Evolutionary conservation across 2,888 invertebrate genomes (phyloP), one percentile per base, ranked within the genome.

Genomic region (Amphipoea lucens): DNA sequence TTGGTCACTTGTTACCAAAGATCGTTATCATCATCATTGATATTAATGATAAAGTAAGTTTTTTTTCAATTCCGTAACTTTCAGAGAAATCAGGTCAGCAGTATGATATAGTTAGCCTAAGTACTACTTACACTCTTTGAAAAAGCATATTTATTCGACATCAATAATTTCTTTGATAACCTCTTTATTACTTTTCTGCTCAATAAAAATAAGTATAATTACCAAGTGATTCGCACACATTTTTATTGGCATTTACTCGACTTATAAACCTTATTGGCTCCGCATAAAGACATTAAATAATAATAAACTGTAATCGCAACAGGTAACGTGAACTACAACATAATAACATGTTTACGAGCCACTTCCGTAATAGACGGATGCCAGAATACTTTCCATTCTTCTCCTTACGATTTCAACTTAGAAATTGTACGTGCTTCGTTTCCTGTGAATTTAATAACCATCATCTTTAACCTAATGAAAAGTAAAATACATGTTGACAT

Each of bases 261-360:
- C 63, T 79, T 82, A 65, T 60, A 81, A 79, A 84, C 75, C 42
- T 82, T 78, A 86, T 87, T 78, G 42, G 60, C 57, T 82, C 45
- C 78, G 51, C 36, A 89, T 88, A 74, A 75, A 87, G 85, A 88
- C 82, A 85, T 89, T 84, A 88, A 87, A 81, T 74, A 70, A 83
- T 82, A 88, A 88, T 88, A 79, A 84, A 83, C 57, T 48, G 72
- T 72, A 82, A 88, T 80, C 75, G 79, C 78, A 88, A 83, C 78
- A 76, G 63, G 81, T 81, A 82, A 83, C 74, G 81, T 76, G 78
- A 82, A 82, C 74, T 79, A 83, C 82, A 85, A 78, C 82, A 81
- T 90, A 89, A 89, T 89, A 83, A 81, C 73, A 83, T 76, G 86
- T 90, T 86, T 81, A 87, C 79, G 83, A 80, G 45, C 62, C 45